phyloP scores from a whole-genome alignment of 2,797 vertebrate genomes.

The Parauchenoglanis punctatus region DNA sequence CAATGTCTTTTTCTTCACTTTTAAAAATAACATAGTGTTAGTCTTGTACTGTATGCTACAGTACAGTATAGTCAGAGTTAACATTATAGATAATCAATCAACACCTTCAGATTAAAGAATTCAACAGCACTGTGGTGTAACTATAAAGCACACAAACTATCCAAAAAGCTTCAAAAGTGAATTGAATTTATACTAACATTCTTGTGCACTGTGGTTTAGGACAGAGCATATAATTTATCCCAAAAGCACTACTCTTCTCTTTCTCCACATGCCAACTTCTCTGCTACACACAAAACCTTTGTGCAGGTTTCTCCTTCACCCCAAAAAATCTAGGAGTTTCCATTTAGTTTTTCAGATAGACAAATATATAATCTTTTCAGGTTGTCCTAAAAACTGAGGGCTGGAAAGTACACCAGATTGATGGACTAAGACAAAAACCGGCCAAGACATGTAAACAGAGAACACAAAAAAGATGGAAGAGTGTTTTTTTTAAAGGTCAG shows the following conservation, averaged over 20 bases:
- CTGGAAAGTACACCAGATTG: not conserved
- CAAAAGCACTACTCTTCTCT: not conserved
- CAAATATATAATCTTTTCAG: not conserved
- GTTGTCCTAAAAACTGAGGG: not conserved
- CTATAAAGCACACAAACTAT: not conserved
- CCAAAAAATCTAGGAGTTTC: not conserved
- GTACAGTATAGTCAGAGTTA: not conserved
- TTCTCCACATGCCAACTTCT: not conserved
- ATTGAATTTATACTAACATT: not conserved
- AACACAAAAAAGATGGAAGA: not conserved
- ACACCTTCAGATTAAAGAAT: not conserved
- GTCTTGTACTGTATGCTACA: not conserved
- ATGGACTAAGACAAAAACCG: not conserved
- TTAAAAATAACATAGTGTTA: not conserved
- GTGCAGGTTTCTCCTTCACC: not conserved
- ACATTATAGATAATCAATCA: not conserved
- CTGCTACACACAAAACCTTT: not conserved
- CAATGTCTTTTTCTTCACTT: not conserved
- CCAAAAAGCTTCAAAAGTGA: not conserved
- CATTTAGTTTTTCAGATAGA: not conserved
- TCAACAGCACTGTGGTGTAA: too few species aligned
- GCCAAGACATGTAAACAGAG: constrained; percentile 13
- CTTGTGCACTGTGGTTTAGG: not conserved
- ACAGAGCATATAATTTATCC: not conserved
- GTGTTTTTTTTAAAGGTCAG: constrained; percentile 7